Evolutionary conservation across 2,888 invertebrate species (phyloP).

Genomic region (Dorcus parallelipipedus): DNA sequence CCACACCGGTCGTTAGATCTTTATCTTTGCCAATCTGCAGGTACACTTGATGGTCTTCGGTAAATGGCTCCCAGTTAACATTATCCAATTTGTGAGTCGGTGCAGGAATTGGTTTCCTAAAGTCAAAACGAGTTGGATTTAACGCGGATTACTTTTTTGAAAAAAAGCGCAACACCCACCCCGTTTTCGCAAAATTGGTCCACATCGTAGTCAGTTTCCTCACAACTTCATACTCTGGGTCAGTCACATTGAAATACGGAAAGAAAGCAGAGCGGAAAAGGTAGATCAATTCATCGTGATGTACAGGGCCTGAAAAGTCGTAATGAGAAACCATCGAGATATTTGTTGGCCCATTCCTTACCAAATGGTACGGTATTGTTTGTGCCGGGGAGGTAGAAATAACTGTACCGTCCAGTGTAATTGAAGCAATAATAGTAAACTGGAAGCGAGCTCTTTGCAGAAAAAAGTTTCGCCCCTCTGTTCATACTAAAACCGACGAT

Average conservation of each 20-base stretch:
- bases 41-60: constrained; percentile 41
- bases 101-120: constrained; percentile 51
- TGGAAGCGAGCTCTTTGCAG: constrained; percentile 52
- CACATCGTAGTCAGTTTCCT: constrained; percentile 47
- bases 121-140: constrained; percentile 12
- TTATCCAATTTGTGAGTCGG: constrained; percentile 36
- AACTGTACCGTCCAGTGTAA: constrained; percentile 60
- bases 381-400: constrained; percentile 53
- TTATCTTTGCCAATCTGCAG: constrained; percentile 44
- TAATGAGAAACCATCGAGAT: no score
- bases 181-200: constrained; percentile 46
- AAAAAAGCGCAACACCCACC: constrained; percentile 29
- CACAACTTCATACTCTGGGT: constrained; percentile 45
- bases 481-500: constrained; percentile 59
- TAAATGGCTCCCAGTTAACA: constrained; percentile 46
- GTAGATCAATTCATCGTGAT: constrained; percentile 53
- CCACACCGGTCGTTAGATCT: constrained; percentile 40
- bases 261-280: constrained; percentile 41
- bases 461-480: constrained; percentile 58
- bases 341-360: constrained; percentile 8
- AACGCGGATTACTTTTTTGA: neutral
- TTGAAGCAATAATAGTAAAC: constrained; percentile 63
- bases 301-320: constrained; percentile 41
- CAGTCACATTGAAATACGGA: constrained; percentile 39
- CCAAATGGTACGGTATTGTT: constrained; percentile 37